Percentiles rank a stretch among this genome's conserved stretches.
phyloP scores from a whole-genome alignment of 92 coral and sea anemone species.

The Montipora capitata region DNA sequence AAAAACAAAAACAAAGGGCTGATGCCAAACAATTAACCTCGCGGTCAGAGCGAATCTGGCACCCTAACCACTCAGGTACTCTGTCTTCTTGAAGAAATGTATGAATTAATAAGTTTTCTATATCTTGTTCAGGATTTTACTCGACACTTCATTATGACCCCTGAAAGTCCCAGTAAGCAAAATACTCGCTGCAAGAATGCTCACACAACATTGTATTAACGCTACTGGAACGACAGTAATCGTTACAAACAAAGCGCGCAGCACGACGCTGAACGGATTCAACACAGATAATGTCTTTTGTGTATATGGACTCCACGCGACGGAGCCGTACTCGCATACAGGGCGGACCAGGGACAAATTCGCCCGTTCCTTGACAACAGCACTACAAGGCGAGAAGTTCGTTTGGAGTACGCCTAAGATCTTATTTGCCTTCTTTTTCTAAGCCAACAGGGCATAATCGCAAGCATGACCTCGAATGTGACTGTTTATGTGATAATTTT shows the following conservation, averaged over 20 bases:
- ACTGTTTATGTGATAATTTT: background rate
- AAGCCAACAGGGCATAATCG: constrained; percentile 8
- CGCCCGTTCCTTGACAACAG: too few relatives aligned
- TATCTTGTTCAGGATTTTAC: background rate
- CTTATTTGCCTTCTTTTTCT: too few relatives aligned
- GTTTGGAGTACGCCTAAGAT: too few relatives aligned
- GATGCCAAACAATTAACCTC: background rate
- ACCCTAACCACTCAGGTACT: background rate
- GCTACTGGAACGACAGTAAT: too few relatives aligned
- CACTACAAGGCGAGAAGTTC: too few relatives aligned
- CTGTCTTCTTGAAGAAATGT: background rate
- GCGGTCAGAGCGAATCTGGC: background rate
- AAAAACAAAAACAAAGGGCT: background rate
- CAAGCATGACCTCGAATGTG: background rate
- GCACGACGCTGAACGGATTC: too few relatives aligned
- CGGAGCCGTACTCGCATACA: too few relatives aligned
- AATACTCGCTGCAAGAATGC: background rate
- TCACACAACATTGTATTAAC: background rate
- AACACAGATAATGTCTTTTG: too few relatives aligned
- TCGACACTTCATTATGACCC: background rate
- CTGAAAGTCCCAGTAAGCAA: background rate
- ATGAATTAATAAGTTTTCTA: background rate
- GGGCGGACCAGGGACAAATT: too few relatives aligned
- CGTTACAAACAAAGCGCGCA: too few relatives aligned
- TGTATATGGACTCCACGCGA: too few relatives aligned